Evolutionary conservation across 1,140 invertebrate genomes (phyloP), one percentile per base, ranked within the genome.

Genomic region (Drosophila albomicans): DNA sequence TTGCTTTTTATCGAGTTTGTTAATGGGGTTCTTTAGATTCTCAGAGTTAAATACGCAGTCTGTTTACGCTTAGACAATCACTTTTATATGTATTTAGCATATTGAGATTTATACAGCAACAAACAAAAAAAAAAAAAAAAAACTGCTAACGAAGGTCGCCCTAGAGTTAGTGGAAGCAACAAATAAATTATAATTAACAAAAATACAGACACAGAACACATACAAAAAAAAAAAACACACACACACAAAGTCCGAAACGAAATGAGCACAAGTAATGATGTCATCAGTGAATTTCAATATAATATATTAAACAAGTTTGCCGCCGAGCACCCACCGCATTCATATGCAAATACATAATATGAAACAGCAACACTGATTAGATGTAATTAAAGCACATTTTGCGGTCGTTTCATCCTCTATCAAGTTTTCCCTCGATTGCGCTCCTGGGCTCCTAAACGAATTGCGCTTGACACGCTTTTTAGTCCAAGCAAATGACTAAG

Each of bases 171-270:
- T 77, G 69, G 58, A 68, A 81, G 67, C 70, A 71, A 67, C 69
- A 87, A 78, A 89, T 84, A 79, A 85, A 85, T 85, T 81, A 89
- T 81, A 90, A 90, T 81, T 81, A 89, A 89, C 81, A 61, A 81
- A 88, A 78, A 79, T 32, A 57, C 43, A 59, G 65, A 68, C 57
- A 68, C 38, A 41, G 25, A 63, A 43, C 38, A 57, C 43, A 59
- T 57, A 68, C 62, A 68, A 15, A 48, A 25, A 67, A 20, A 20
- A 25, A 25, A 3, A 13, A 70, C 30, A 52, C 20, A 59, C 49
- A 69, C 58, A 78, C 38, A 80, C 35, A 77, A 38, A 59, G 41
- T 74, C 45, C 45, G 6, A 68, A 52, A 73, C 48, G 68, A 68
- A 84, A 74, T 70, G 71, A 72, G 75, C 77, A 79, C 85, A 82